Percentiles rank a stretch among this genome's conserved stretches.
Evolutionary conservation across 2,113 vertebrate species (phyloP).

Genomic region (Pimephales promelas): DNA sequence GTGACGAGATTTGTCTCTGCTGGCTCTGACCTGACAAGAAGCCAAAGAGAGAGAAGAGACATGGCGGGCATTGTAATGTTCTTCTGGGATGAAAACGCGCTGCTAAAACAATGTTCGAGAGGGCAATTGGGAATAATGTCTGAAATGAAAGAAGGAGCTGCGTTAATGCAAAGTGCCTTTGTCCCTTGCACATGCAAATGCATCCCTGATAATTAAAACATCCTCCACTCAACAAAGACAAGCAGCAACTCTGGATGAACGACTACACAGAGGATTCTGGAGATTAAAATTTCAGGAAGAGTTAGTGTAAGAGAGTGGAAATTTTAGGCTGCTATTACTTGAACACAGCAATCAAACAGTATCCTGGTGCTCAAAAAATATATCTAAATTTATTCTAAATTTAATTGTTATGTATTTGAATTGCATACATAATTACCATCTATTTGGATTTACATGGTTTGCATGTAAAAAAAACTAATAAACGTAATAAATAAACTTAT

Average conservation of each 20-base stretch:
- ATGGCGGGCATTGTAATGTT: not conserved
- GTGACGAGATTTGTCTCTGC: constrained; percentile 10
- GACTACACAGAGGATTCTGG: not conserved
- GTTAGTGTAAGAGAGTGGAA: not conserved
- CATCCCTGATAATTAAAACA: constrained; percentile 39
- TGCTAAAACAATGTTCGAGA: constrained; percentile 25
- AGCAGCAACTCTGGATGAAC: not conserved
- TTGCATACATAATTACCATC: not conserved
- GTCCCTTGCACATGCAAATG: constrained; percentile 48
- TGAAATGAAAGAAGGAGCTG: constrained; percentile 38
- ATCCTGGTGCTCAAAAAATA: not conserved
- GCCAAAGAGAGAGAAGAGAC: constrained; percentile 10
- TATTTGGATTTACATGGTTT: not conserved
- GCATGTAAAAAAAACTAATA: not conserved
- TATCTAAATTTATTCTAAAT: no score
- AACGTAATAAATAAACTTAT: not conserved
- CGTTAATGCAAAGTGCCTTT: constrained; percentile 43
- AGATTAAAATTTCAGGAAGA: constrained; percentile 4
- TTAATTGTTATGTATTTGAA: not conserved
- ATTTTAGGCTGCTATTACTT: not conserved
- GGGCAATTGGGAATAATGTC: constrained; percentile 43
- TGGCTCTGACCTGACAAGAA: constrained; percentile 24
- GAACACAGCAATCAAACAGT: not conserved
- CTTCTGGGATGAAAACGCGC: constrained; percentile 30
- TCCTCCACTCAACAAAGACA: constrained; percentile 33